Base-by-base conservation (phyloP, 1,140 invertebrate genomes). In the Caenorhabditis briggsae region DNA sequence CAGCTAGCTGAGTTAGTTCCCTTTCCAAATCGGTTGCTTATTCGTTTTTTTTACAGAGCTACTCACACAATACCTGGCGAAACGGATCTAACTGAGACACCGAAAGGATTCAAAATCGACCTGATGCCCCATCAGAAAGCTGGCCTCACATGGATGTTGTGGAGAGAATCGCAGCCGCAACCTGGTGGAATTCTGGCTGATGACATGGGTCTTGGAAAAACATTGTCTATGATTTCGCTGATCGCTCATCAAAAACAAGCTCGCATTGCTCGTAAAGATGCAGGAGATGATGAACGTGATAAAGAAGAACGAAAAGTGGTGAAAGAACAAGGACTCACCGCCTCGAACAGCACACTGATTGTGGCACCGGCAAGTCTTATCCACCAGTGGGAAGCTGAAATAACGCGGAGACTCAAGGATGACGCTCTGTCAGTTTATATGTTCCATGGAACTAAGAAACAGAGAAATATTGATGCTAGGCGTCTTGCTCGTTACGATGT, bases 181-280 rank as follows among this genome's bases (percentile, higher is more conserved):
- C 91, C 94, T 59, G 96, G 96, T 9, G 96, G 96, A 83, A 94
- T 93, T 53, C n/a, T 74, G 33, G 93, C 96, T 82, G 97, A 98
- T 48, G 97, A 98, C 92, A 98, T 98, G 97, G 97, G 97, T 48
- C 91, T 94, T 0, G 96, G 96, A 0, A 98, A 98, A 93, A 98
- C 97, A 0, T 92, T 98, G 7, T 96, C 96, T 0, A 96, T 97
- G 95, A 96, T 98, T 86, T 95, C 96, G 0, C 92, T 97, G 6
- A 94, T 96, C 6, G 90, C 95, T 0, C 93, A 93, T 55, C 92
- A 94, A 84, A 89, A 89, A 84, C 89, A 89, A 33, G 87, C 65
- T 16, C 23, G 86, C 46, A 33, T 55, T 7, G 58, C 46, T n/a
- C 16, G 61, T 5, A 83, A 83, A 41, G 58, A 83, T 6, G 25